Conservation (phyloP, 2,797 vertebrate genomes). For the Morus bassanus region DNA sequence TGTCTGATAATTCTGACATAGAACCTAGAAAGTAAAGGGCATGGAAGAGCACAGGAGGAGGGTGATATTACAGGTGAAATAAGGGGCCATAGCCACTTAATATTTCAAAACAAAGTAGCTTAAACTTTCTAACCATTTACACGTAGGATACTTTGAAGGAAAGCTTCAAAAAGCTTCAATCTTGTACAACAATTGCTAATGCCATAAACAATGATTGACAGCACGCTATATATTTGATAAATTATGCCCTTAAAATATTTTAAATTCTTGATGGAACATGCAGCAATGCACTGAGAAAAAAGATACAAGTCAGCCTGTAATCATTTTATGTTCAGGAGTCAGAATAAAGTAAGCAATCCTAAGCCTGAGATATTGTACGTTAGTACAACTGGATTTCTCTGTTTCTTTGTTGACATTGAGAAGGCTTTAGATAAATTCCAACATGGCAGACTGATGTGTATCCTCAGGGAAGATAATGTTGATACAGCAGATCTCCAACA, state of each 20-base stretch:
- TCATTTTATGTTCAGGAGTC: not conserved
- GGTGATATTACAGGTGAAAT: not conserved
- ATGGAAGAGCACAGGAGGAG: not conserved
- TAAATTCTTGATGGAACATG: not conserved
- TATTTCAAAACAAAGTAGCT: not conserved
- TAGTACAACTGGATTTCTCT: not conserved
- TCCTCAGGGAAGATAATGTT: not conserved
- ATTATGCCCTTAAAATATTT: not conserved
- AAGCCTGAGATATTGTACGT: not conserved
- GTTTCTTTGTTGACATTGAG: slow-evolving; percentile 13
- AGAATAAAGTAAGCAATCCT: not conserved
- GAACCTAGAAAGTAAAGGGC: not conserved
- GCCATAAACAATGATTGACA: not conserved
- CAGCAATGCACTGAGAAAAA: not conserved
- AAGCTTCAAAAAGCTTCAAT: not conserved
- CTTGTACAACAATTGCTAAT: not conserved
- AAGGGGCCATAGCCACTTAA: fast-evolving
- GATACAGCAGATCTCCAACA: slow-evolving; percentile 7
- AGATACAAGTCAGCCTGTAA: not conserved
- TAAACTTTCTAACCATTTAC: not conserved
- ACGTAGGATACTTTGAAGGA: not conserved
- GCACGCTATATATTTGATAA: not conserved
- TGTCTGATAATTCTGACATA: not conserved
- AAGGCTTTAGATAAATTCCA: slow-evolving; percentile 22
- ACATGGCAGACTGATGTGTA: not conserved